Evolutionary conservation across 64 coral and sea anemone genomes (phyloP), one percentile per base, ranked within the genome.

Genomic region (Actinia tenebrosa): DNA sequence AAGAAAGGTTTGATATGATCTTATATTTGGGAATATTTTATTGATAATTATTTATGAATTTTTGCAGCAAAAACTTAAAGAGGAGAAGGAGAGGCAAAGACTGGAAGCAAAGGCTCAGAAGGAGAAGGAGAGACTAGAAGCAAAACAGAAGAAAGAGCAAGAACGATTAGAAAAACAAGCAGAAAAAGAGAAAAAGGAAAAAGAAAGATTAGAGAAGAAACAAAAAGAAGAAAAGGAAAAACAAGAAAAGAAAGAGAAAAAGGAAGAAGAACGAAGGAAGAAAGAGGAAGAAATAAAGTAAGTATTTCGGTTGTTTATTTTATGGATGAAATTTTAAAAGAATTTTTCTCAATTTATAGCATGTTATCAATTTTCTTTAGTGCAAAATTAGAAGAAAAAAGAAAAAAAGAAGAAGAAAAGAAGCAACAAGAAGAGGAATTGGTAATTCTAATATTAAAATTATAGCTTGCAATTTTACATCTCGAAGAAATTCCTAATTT

Each of bases 131-230:
- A 93, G 77, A 82, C 78, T 93, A 22, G 95, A 98, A 81, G 91
- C 92, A 59, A 98, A 98, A 80, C 93, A 91, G 64, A 98, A 94
- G 44, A 90, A 91, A 83, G 95, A 98, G 44, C 92, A 89, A 86
- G 95, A 98, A 87, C 88, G 77, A 83, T 26, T 91, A 7, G 95
- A 94, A 86, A 98, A 86, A 47, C 92, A 89, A 46, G 92, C 86
- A 56, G 95, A 98, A 69, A 98, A 89, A 16, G 95, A 98, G 80
- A 93, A 72, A 64, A 98, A 84, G 78, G 95, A 98, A 71, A 98
- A 94, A 27, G 95, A 98, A 53, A 88, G 88, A 89, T 58, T 89
- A 72, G 95, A 93, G 84, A 91, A 93, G 56, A 98, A 54, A 80
- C 91, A 93, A 53, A 90, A 75, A 30, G 90, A 75, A 64, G 94